Evolutionary conservation across 2,797 vertebrate genomes (phyloP).

Genomic region (Spea hammondii): DNA sequence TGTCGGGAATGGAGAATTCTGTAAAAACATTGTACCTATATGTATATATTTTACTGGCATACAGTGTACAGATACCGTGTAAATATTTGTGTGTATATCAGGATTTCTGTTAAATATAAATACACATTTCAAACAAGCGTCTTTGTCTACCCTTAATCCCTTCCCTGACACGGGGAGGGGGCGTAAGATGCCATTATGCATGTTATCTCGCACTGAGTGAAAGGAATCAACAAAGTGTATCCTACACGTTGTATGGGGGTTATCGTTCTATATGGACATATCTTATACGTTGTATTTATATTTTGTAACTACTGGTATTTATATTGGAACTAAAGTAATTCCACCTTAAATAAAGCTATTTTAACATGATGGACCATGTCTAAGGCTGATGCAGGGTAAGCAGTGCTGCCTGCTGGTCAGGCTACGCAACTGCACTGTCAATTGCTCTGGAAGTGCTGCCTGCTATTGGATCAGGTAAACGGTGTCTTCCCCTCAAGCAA

Average conservation of each 20-base stretch:
- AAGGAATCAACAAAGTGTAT: not conserved
- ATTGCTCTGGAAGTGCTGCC: too few relatives aligned
- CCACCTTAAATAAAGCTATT: conserved; percentile 25
- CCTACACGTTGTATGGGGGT: not conserved
- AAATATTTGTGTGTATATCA: conserved; percentile 48
- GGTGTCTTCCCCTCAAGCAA: too few relatives aligned
- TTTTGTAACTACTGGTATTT: conserved; percentile 45
- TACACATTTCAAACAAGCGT: conserved; percentile 32
- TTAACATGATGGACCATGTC: not conserved
- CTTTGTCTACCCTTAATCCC: not conserved
- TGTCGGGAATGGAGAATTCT: not conserved
- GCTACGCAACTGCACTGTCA: not conserved
- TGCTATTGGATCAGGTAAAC: too few relatives aligned
- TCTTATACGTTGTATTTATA: conserved; percentile 39
- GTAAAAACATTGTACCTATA: conserved; percentile 9
- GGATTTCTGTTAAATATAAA: conserved; percentile 43
- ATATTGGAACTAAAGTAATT: conserved; percentile 20
- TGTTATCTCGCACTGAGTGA: not conserved
- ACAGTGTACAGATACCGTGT: conserved; percentile 39
- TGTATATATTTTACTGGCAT: conserved; percentile 41
- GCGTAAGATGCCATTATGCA: not conserved
- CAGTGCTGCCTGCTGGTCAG: not conserved
- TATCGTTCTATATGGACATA: conserved; percentile 4
- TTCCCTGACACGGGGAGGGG: not conserved
- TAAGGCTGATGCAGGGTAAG: not conserved